These are phyloP conservation scores for Lasioglossum marginatum DNA, from an alignment of 2,888 invertebrate genomes.

Conservation along the genomic window DNA sequence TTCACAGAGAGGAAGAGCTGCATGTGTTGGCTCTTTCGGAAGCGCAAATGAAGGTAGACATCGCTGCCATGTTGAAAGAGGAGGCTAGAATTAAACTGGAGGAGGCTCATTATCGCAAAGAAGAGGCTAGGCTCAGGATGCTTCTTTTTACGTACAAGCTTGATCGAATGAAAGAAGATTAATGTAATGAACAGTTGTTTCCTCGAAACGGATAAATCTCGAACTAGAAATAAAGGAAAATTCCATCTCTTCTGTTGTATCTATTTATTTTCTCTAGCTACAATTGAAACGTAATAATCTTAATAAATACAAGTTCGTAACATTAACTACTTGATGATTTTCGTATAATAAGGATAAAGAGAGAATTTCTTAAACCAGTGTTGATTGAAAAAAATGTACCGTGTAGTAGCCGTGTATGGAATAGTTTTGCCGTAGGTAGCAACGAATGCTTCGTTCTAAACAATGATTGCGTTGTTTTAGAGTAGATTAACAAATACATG, in stretches of 20 bases:
- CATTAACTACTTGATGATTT: constrained; percentile 29
- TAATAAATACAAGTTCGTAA: constrained; percentile 65
- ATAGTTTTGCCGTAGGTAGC: neutral
- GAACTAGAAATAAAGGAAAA: neutral
- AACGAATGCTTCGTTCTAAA: neutral
- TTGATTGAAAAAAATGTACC: neutral
- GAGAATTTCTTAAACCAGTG: neutral
- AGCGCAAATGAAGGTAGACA: constrained; percentile 75
- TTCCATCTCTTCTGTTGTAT: constrained; percentile 19
- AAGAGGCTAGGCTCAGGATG: constrained; percentile 77
- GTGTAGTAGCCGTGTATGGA: neutral
- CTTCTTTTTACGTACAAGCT: constrained; percentile 75
- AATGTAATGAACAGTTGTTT: neutral
- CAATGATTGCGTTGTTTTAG: neutral
- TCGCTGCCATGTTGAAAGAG: constrained; percentile 74
- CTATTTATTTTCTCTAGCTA: constrained; percentile 60
- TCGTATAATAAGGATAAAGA: neutral
- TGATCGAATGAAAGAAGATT: constrained; percentile 72
- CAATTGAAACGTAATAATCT: constrained; percentile 50
- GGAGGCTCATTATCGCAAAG: constrained; percentile 76
- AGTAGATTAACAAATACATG: neutral
- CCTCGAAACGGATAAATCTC: neutral
- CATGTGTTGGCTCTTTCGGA: constrained; percentile 74
- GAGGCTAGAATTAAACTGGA: constrained; percentile 76
- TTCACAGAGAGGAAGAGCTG: constrained; percentile 71